Conservation (phyloP, 2,113 vertebrate genomes). For the Melanotaenia duboulayi region DNA sequence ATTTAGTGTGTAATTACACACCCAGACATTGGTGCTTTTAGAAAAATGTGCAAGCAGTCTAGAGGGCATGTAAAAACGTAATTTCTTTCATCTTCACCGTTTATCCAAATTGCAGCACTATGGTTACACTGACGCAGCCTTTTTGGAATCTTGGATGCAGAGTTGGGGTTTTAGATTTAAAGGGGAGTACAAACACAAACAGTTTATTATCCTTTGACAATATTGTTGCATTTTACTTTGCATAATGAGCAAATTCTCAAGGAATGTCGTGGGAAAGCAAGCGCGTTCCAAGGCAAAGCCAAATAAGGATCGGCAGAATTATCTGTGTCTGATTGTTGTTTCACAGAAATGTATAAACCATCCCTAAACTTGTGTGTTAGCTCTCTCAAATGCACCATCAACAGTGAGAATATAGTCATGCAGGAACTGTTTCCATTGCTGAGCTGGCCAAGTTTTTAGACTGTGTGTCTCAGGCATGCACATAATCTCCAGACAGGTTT, state of each 20-base stretch:
- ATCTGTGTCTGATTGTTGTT: conserved; percentile 42
- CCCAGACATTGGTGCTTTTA: conserved; percentile 68
- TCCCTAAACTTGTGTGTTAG: conserved; percentile 32
- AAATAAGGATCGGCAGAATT: conserved; percentile 38
- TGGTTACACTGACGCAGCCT: conserved; percentile 65
- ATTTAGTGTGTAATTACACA: conserved; percentile 77
- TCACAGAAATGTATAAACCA: conserved; percentile 41
- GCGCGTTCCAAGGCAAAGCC: conserved; percentile 13
- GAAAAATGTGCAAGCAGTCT: conserved; percentile 74
- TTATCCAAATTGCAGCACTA: conserved; percentile 75
- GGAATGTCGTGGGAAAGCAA: conserved; percentile 47
- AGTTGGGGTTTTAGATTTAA: conserved; percentile 65
- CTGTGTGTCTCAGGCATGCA: conserved; percentile 58
- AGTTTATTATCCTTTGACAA: conserved; percentile 68
- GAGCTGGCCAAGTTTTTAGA: conserved; percentile 63
- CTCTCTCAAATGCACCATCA: conserved; percentile 62
- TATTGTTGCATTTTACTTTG: conserved; percentile 52
- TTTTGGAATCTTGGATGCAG: conserved; percentile 66
- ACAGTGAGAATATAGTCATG: conserved; percentile 47
- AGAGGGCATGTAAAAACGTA: conserved; percentile 70
- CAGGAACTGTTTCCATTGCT: conserved; percentile 59
- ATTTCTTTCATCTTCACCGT: conserved; percentile 76
- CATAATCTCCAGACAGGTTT: conserved; percentile 80
- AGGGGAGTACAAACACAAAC: conserved; percentile 61
- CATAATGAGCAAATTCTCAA: conserved; percentile 58